phyloP scores from a whole-genome alignment of 2,888 invertebrate genomes.

The Leptopilina syphax region DNA sequence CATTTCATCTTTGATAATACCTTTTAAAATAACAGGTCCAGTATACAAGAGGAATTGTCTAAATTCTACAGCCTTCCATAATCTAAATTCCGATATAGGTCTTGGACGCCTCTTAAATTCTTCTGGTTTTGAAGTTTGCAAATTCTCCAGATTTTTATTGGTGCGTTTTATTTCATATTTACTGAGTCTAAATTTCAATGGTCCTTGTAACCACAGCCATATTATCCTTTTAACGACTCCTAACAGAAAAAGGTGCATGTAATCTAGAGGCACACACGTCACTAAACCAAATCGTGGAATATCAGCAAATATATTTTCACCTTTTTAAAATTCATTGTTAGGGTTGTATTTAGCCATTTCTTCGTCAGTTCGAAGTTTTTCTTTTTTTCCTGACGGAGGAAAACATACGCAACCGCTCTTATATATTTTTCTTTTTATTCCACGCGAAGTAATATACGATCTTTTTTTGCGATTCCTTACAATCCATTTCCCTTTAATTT shows the following conservation, averaged over 20 bases:
- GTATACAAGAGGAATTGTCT: constrained; percentile 5
- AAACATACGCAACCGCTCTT: not conserved
- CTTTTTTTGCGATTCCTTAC: not conserved
- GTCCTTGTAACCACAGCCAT: not conserved
- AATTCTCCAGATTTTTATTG: not conserved
- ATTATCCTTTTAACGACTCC: not conserved
- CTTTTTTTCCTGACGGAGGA: not conserved
- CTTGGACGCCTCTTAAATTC: constrained; percentile 23
- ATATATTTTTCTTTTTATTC: constrained; percentile 5
- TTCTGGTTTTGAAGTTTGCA: not conserved
- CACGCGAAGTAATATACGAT: not conserved
- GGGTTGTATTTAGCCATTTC: not conserved
- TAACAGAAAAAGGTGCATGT: constrained; percentile 2
- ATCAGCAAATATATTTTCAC: constrained; percentile 10
- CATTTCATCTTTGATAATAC: not conserved
- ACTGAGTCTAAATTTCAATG: not conserved
- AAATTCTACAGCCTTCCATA: constrained; percentile 10
- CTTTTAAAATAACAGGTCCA: constrained; percentile 13
- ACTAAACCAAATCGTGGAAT: constrained; percentile 18
- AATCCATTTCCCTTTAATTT: constrained; percentile 5
- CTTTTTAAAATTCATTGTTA: not conserved
- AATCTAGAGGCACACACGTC: not conserved
- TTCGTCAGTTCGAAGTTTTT: constrained; percentile 4
- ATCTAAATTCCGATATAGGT: not conserved
- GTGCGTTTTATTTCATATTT: not conserved